Evolutionary conservation across 2,113 vertebrate species (phyloP), one percentile per base, ranked within the genome.

Genomic region (Sula dactylatra): DNA sequence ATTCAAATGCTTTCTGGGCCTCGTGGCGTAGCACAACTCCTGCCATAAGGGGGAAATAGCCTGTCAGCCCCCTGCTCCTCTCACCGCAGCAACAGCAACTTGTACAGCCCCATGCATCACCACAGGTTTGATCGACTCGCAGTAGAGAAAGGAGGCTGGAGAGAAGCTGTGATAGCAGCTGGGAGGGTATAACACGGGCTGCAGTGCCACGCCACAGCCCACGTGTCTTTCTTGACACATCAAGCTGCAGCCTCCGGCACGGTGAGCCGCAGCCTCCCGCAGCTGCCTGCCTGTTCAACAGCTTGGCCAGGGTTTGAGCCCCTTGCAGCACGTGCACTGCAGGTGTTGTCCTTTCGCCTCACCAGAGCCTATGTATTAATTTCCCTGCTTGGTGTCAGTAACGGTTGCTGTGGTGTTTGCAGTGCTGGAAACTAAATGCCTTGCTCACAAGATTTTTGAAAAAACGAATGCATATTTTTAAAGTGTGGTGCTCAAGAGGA

Each of bases 281-380:
- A 11, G 21, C 65, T 8, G 45, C 50, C n/a, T 0, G 58, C 11
- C 54, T 11, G 12, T 2, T 34, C 58, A 2, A 3, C 38, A 65
- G 58, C 81, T 11, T 32, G 4, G 47, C 56, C 12, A 1, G 0
- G 4, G 7, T 10, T 10, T 1, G 38, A 29, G 69, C 45, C 26
- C 45, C 29, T 10, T 2, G 36, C 47, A 42, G 24, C 24, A 0
- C 0, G 14, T 9, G 10, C 1, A 2, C 55, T 14, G 45, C 32
- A 3, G 77, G 42, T 21, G 18, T 1, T 50, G 21, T 20, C 66
- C 71, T 15, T 26, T 42, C 44, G 56, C 26, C 25, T 16, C n/a
- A 2, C 18, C 54, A 6, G 8, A 18, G 18, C 1, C 3, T 6
- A 1, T 0, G 16, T 0, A 3, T 26, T 34, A 2, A 59, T 40